Evolutionary conservation across 2,888 invertebrate species (phyloP).

Genomic region (Thymelicus sylvestris): DNA sequence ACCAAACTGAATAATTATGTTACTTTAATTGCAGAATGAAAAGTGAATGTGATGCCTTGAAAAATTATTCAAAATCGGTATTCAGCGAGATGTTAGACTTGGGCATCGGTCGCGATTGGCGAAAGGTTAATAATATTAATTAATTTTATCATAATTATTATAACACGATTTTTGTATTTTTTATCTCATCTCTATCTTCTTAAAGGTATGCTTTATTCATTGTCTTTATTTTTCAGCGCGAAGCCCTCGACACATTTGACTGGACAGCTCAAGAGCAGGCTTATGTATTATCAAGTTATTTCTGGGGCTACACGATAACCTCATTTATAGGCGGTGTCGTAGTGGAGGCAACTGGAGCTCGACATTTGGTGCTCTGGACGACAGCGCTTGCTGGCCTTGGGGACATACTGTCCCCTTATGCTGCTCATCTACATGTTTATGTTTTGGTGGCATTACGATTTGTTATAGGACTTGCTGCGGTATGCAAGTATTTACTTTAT

Average conservation of each 20-base stretch:
- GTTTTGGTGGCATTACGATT: constrained; percentile 85
- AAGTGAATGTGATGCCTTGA: constrained; percentile 78
- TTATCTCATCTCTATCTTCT: no score
- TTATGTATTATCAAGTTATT: constrained; percentile 84
- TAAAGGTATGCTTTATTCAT: no score
- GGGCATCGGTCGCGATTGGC: constrained; percentile 58
- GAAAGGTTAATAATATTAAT: constrained; percentile 61
- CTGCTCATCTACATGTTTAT: constrained; percentile 84
- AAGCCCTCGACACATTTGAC: constrained; percentile 67
- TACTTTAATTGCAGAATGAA: constrained; percentile 64
- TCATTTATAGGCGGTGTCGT: constrained; percentile 86
- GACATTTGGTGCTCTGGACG: constrained; percentile 84
- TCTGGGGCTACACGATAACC: constrained; percentile 86
- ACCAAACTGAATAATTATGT: no score
- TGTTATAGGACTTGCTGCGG: constrained; percentile 86
- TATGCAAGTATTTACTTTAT: constrained; percentile 57
- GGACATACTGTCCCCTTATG: constrained; percentile 85
- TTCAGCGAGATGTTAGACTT: constrained; percentile 56
- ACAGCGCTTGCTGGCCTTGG: constrained; percentile 81
- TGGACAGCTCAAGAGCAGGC: constrained; percentile 88
- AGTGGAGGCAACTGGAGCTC: constrained; percentile 87
- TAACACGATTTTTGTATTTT: no score
- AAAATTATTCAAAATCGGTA: constrained; percentile 64
- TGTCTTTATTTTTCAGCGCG: constrained; percentile 56
- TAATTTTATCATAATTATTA: no score